Conservation (phyloP, 2,888 invertebrate genomes). For the Tetranychus truncatus region DNA sequence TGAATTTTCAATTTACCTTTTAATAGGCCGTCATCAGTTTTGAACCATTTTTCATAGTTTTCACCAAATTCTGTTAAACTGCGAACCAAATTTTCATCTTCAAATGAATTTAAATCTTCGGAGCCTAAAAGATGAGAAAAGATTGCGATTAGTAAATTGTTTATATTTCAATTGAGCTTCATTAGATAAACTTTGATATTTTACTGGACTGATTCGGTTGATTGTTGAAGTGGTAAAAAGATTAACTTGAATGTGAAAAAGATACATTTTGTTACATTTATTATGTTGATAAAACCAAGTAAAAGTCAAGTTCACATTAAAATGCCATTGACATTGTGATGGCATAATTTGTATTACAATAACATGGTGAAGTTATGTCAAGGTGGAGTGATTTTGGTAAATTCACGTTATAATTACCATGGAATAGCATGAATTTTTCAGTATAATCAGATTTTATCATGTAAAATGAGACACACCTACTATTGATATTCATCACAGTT, state of each 20-base stretch:
- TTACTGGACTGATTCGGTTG: no score
- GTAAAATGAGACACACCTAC: background rate
- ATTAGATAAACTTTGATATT: background rate
- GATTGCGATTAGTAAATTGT: background rate
- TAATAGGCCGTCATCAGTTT: slow-evolving; percentile 17
- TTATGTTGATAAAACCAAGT: background rate
- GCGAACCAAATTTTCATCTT: slow-evolving; percentile 19
- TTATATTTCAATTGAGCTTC: background rate
- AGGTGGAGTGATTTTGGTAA: background rate
- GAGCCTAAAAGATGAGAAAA: background rate
- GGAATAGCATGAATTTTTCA: background rate
- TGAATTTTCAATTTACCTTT: slow-evolving; percentile 1
- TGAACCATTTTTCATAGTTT: slow-evolving; percentile 22
- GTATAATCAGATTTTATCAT: background rate
- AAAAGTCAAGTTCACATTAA: background rate
- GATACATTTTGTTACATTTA: no score
- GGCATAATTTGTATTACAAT: background rate
- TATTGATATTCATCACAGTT: background rate
- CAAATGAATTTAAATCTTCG: slow-evolving; percentile 19
- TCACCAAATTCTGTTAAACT: slow-evolving; percentile 21
- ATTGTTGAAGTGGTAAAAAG: no score
- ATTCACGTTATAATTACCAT: background rate
- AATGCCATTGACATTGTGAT: background rate
- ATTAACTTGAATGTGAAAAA: no score
- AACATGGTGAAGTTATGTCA: background rate